Percentiles rank a stretch among this genome's conserved stretches.
phyloP scores from a whole-genome alignment of 2,113 vertebrate species.

The Microcebus lehilahytsara region DNA sequence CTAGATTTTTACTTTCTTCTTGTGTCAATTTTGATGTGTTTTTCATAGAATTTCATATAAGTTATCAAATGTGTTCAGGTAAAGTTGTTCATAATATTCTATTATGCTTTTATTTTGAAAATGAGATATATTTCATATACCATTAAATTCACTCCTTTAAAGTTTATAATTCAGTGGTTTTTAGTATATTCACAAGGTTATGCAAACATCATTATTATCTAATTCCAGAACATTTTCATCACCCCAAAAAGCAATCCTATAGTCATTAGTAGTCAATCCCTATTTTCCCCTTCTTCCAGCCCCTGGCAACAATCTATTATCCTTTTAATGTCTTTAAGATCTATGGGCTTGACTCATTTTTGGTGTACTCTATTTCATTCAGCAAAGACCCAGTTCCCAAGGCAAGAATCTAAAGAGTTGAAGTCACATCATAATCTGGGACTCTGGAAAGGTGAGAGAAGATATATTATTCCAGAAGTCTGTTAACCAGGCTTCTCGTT shows the following conservation, averaged over 20 bases:
- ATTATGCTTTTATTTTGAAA: background rate
- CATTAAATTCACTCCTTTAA: slow-evolving; percentile 11
- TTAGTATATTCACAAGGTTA: background rate
- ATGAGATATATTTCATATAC: background rate
- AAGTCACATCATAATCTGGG: background rate
- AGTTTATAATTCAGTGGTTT: background rate
- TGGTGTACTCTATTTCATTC: background rate
- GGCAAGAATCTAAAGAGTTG: background rate
- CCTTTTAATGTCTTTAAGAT: background rate
- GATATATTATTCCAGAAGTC: background rate
- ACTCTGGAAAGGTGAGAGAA: background rate
- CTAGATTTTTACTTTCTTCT: slow-evolving; percentile 24
- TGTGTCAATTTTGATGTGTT: background rate
- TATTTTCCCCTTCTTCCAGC: background rate
- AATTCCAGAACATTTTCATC: background rate
- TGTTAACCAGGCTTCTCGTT: background rate
- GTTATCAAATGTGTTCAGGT: slow-evolving; percentile 21
- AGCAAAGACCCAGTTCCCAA: background rate
- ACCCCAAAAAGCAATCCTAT: background rate
- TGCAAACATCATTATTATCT: background rate
- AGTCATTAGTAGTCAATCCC: background rate
- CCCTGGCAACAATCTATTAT: background rate
- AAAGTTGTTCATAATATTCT: slow-evolving; percentile 8
- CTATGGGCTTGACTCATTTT: background rate
- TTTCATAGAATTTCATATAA: background rate